Conservation (phyloP, 2,888 invertebrate species). For the Epistrophe eligans region DNA sequence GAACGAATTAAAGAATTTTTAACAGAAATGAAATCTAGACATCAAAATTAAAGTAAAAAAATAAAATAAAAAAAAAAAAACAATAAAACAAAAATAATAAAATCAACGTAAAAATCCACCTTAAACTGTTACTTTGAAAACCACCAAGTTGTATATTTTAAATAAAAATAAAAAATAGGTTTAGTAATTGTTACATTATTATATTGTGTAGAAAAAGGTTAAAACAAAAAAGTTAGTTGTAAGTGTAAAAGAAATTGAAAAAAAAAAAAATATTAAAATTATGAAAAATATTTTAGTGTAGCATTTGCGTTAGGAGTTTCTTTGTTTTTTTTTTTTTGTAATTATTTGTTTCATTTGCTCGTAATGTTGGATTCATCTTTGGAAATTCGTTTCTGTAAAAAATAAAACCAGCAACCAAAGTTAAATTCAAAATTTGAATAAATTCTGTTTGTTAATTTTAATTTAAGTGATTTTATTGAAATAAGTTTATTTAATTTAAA, state of each 20-base stretch:
- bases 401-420: slow-evolving; percentile 78
- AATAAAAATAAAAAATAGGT: slow-evolving; percentile 1
- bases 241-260: slow-evolving; percentile 61
- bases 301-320: slow-evolving; percentile 37
- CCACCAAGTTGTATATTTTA: slow-evolving; percentile 13
- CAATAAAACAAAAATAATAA: slow-evolving; percentile 5
- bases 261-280: slow-evolving; percentile 53
- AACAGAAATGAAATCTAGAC: neutral
- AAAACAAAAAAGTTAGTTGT: slow-evolving; percentile 21
- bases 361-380: slow-evolving; percentile 81
- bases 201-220: slow-evolving; percentile 6
- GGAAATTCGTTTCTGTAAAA: slow-evolving; percentile 85
- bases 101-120: slow-evolving; percentile 7
- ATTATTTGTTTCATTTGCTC: slow-evolving; percentile 77
- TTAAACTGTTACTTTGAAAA: neutral
- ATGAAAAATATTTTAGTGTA: slow-evolving; percentile 41
- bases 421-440: slow-evolving; percentile 52
- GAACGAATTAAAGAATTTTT: neutral
- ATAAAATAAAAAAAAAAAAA: neutral
- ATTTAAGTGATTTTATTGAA: neutral
- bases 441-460: slow-evolving; percentile 33
- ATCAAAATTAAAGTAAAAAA: neutral
- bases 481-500: neutral
- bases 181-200: slow-evolving; percentile 16
- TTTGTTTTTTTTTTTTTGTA: slow-evolving; percentile 20